Evolutionary conservation across 2,113 vertebrate genomes (phyloP), one percentile per base, ranked within the genome.

Genomic region (Brachyhypopomus gauderio): DNA sequence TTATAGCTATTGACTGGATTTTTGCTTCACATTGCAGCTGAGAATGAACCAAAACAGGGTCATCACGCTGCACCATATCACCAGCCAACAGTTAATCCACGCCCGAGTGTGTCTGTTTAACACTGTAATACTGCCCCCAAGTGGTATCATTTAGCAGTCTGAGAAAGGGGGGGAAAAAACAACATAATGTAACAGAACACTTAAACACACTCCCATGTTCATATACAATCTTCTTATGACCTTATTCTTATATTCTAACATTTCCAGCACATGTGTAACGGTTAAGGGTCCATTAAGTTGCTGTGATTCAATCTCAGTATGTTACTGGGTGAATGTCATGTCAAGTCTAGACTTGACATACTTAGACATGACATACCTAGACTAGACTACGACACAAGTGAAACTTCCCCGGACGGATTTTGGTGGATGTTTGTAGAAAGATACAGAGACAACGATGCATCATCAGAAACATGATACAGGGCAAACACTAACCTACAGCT

Each of bases 111-210:
- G 2, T 38, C 34, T 19, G 14, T 67, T 70, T 8, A 56, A 64
- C 11, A 77, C 86, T 79, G 70, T 89, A 89, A 90, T 89, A 79
- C 87, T 91, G 92, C 92, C 90, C 90, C 88, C 93, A 86, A 88
- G 90, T 92, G 93, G 92, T 83, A 66, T 82, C 78, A 72, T 3
- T 48, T 5, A 22, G 59, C 6, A 72, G 0, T 41, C 3, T 8
- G 6, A 0, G n/a, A 17, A 14, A 5, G n/a, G 58, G 1, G 20
- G 7, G 2, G 3, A 1, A 19, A 7, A 19, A 20, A 22, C 19
- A 60, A 60, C 0, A 20, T 30, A 30, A 30, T 30, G 30, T 3
- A 0, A 55, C 36, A 45, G 60, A 64, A 52, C 2, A 19, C 11
- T n/a, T 55, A 60, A n/a, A 22, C 19, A 58, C 20, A n/a, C 4